Base-by-base conservation (phyloP, 2,113 vertebrate species). In the Macrotus californicus region DNA sequence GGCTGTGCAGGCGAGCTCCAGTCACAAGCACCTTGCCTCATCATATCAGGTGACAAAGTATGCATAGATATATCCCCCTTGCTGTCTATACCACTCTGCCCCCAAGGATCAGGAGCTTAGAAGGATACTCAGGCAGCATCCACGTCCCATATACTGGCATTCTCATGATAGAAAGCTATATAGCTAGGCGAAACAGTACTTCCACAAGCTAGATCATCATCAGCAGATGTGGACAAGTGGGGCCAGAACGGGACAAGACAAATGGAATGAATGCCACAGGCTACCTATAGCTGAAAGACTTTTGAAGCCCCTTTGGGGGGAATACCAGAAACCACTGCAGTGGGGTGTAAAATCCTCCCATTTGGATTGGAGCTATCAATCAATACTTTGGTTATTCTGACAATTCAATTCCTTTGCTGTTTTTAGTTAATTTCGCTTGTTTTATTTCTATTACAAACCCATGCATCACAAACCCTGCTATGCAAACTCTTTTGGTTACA, bases 1-100 rank as follows among this genome's bases (percentile, higher is more conserved):
- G 34, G 8, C 73, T 31, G 6, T 67, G 6, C 18, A 22, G 24
- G 50, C 2, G 0, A 39, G 1, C 52, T n/a, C 50, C 2, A 0
- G 5, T 26, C 19, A 8, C 59, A n/a, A 89, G n/a, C 16, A 18
- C 34, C 10, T 24, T 10, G 26, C 52, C 48, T 39, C 11, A 3
- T 24, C 50, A 36, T 26, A 70, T 24, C 61, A 19, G 41, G 36
- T 56, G 84, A 73, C 46, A 70, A 43, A 66, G 46, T 24, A 19
- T 2, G 36, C 61, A 48, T 16, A 14, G 70, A 11, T 13, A 16
- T 7, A 1, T 34, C 1, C 14, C 72, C 19, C 36, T 54, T 92
- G 36, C 34, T 59, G 6, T 80, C 34, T 39, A 3, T 19, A 19
- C 29, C 48, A 36, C 34, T 46, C 72, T 70, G 22, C 18, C 9